Base-by-base conservation (phyloP, 2,888 invertebrate species). In the Phrixothrix hirtus region DNA sequence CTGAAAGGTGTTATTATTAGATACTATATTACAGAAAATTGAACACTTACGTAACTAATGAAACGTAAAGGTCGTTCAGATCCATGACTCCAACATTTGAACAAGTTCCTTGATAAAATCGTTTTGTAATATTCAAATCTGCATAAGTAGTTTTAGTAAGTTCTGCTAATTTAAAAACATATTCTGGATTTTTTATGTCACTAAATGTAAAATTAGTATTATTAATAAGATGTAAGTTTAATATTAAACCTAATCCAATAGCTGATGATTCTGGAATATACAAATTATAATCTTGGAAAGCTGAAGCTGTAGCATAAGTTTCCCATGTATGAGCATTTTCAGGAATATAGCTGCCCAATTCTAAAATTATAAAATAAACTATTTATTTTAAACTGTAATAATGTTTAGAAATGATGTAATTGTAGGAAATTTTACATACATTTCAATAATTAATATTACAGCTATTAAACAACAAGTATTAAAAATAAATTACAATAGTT, bases 71-170 rank as follows among this genome's bases (percentile, higher is more conserved):
- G 66, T 87, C 88, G 61, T 78, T 72, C 47, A 78, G 77, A 74
- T 88, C 88, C 55, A 85, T 80, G 37, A 81, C 83, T 30, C 84
- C 83, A 25, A 88, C 78, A 53, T 83, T 84, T 3, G 84, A 80
- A 44, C 82, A 79, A 45, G 74, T 77, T 56, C 77, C 78, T 55
- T 71, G 67, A 39, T 74, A 73, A 55, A 67, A 75, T 43, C 63
- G 62, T 10, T 41, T 39, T 9, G 60, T 65, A n/a, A 72, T 54
- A 37, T 72, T 69, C 11, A 63, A 61, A 42, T 71, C 64, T 13
- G 59, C 48, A 37, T 73, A 74, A 7, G 68, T 55, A 15, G 55
- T 57, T 53, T 68, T 64, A 2, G 70, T 68, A 17, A 69, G 58
- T 57, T 73, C 64, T 0, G 71, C 72, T 34, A 75, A 46, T 51